Evolutionary conservation across 1,140 invertebrate genomes (phyloP).

Genomic region (Drosophila serrata): DNA sequence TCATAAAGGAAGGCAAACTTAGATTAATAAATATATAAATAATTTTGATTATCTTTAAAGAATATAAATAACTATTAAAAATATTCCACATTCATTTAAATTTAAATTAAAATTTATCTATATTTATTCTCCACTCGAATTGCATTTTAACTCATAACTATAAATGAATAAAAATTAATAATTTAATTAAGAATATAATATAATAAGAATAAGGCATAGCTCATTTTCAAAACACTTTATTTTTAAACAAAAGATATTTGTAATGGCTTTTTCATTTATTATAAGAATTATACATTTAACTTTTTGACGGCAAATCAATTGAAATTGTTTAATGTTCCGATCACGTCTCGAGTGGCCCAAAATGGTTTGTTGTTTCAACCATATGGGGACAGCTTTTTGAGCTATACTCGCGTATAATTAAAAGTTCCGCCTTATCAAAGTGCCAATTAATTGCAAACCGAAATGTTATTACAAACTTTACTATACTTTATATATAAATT

Average conservation of each 20-base stretch:
- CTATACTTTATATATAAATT: conserved; percentile 24
- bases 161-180: background rate
- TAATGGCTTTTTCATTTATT: conserved; percentile 23
- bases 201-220: background rate
- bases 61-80: background rate
- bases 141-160: background rate
- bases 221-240: background rate
- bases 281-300: conserved; percentile 21
- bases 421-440: conserved; percentile 44
- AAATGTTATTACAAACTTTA: conserved; percentile 26
- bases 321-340: conserved; percentile 5
- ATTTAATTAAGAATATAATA: background rate
- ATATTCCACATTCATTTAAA: background rate
- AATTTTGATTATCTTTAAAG: background rate
- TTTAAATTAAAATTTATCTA: background rate
- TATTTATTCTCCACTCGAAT: background rate
- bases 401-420: conserved; percentile 17
- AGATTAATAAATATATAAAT: background rate
- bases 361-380: conserved; percentile 8
- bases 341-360: conserved; percentile 37
- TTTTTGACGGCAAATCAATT: background rate
- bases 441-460: conserved; percentile 29
- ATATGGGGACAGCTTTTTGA: conserved; percentile 7
- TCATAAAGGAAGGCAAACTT: background rate
- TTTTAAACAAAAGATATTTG: background rate